Percentiles rank a stretch among this genome's conserved stretches.
Conservation (phyloP, 2,888 invertebrate genomes). For the Tholera decimalis region DNA sequence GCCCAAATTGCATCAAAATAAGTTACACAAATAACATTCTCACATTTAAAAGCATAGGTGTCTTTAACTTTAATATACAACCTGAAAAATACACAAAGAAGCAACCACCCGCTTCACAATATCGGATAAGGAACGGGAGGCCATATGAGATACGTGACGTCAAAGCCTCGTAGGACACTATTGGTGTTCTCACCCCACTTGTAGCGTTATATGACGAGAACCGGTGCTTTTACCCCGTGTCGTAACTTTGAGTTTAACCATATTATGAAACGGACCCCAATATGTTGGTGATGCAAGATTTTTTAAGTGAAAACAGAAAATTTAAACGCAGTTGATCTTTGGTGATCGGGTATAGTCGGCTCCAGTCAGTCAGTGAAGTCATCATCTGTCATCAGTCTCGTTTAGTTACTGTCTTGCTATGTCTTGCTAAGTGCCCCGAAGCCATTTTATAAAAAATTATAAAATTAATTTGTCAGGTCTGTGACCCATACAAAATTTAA, state of each 20-base stretch:
- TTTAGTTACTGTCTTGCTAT: no score
- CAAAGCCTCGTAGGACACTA: constrained; percentile 60
- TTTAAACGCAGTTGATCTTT: no score
- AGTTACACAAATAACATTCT: constrained; percentile 8
- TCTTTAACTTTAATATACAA: constrained; percentile 39
- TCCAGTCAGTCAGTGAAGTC: no score
- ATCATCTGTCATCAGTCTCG: no score
- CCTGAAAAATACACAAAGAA: constrained; percentile 56
- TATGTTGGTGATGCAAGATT: constrained; percentile 8
- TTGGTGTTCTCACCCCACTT: constrained; percentile 59
- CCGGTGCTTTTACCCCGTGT: constrained; percentile 33
- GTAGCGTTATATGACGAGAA: constrained; percentile 54
- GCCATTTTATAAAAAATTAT: no score
- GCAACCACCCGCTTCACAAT: constrained; percentile 56
- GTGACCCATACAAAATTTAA: no score
- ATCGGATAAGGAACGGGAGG: constrained; percentile 55
- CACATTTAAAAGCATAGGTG: constrained; percentile 14
- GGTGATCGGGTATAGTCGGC: no score
- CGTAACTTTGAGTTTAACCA: constrained; percentile 45
- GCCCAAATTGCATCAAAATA: neutral
- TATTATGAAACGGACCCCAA: constrained; percentile 28
- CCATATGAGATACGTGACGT: constrained; percentile 71
- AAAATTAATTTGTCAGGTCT: no score
- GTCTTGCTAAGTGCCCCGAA: no score
- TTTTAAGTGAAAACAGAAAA: neutral